Evolutionary conservation across 2,797 vertebrate genomes (phyloP), one percentile per base, ranked within the genome.

Genomic region (Peromyscus melanophrys): DNA sequence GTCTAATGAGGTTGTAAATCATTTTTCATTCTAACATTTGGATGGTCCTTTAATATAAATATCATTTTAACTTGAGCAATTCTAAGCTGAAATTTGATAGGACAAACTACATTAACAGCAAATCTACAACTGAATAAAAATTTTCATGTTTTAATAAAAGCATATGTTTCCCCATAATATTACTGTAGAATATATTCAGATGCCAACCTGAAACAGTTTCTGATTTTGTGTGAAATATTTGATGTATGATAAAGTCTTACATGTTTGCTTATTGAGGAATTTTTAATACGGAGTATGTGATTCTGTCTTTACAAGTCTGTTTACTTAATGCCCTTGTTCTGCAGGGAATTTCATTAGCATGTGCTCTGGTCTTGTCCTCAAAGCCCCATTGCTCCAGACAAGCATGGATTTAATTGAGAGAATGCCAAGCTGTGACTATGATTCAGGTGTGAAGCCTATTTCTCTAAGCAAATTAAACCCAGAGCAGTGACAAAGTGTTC

Each of bases 331-430:
- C 40, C 97, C 98, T 98, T 97, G 96, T 98, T 98, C 98, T 98
- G 96, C 93, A 86, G 98, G 98, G 97, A 96, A 97, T 98, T 98
- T 98, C 98, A 98, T 98, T 98, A 98, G 97, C 95, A 92, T 77
- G 97, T 95, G 94, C 95, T 97, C 98, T 98, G 98, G 97, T 98
- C 98, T 98, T 96, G 96, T 98, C 98, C 98, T 98, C 98, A 92
- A 98, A 97, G 97, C 76, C 78, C 97, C 98, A 98, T 97, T 98
- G 98, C 98, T 98, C 98, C 97, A 97, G 97, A 98, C 97, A 98
- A 98, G 97, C 97, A 96, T 96, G 89, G 96, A 97, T 98, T 98
- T 99, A 99, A 99, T 98, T 98, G 98, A 97, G 97, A 98, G 97
- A 98, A 99, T 98, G 97, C 92, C 97, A 97, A 96, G 95, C 98